A percentile compares a stretch with the other conserved stretches of the same genome.
Conservation (phyloP, 2,797 vertebrate genomes). For the Trachops cirrhosus region DNA sequence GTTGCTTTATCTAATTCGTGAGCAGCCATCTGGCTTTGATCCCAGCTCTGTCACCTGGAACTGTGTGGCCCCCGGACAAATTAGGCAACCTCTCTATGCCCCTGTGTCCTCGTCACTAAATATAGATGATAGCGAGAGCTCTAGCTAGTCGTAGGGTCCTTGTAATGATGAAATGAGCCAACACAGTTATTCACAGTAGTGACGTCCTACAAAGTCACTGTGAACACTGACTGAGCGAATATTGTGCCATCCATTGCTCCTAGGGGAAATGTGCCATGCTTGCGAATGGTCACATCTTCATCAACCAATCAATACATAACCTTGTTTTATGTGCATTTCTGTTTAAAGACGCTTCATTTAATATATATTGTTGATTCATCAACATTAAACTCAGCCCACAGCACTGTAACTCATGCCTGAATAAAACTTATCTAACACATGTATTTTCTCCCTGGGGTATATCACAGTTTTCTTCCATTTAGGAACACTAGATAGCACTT, state of each 20-base stretch:
- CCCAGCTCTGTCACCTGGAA: background rate
- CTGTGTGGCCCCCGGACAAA: background rate
- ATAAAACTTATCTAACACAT: no score
- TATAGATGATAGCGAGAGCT: background rate
- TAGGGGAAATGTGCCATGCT: background rate
- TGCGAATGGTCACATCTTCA: background rate
- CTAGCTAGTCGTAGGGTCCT: background rate
- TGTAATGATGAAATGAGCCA: background rate
- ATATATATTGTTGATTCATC: background rate
- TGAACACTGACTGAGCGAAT: background rate
- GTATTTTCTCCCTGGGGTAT: background rate
- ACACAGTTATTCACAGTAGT: background rate
- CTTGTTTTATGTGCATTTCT: background rate
- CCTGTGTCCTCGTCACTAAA: background rate
- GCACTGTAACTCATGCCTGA: background rate
- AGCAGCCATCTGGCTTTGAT: background rate
- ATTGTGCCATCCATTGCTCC: fast-evolving
- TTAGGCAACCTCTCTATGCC: background rate
- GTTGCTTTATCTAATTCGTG: background rate
- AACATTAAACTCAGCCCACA: background rate
- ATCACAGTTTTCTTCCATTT: background rate
- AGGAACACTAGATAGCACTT: no score
- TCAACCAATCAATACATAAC: background rate
- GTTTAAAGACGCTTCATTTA: background rate
- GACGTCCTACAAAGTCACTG: background rate